Evolutionary conservation across 2,113 vertebrate genomes (phyloP).

Genomic region (Neolamprologus modestus): DNA sequence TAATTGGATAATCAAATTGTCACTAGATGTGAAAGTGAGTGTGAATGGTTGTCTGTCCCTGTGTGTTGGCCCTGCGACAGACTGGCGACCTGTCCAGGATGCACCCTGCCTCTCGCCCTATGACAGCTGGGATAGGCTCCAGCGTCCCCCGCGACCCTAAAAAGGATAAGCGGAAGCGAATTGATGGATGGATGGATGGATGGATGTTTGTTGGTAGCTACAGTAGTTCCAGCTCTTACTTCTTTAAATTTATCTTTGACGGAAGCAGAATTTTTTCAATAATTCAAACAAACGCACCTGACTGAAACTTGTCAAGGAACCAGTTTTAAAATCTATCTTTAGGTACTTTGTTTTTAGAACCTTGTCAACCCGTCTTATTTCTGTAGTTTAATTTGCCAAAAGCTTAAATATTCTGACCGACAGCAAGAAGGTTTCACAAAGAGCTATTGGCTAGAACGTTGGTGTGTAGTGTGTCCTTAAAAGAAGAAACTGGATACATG

Average conservation of each 20-base stretch:
- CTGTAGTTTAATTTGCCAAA: background rate
- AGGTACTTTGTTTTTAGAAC: background rate
- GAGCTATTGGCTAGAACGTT: background rate
- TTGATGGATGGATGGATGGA: too few relatives aligned
- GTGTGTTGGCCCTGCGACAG: too few relatives aligned
- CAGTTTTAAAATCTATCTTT: background rate
- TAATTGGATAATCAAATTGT: too few relatives aligned
- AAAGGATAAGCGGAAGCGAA: too few relatives aligned
- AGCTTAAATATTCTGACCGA: background rate
- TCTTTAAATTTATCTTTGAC: background rate
- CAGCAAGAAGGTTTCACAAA: background rate
- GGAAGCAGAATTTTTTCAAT: background rate
- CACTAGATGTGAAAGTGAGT: too few relatives aligned
- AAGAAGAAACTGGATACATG: background rate
- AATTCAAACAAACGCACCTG: background rate
- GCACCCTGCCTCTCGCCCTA: fast-evolving
- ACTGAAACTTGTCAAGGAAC: background rate
- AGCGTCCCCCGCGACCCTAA: fast-evolving
- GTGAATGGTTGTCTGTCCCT: fast-evolving
- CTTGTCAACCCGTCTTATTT: background rate
- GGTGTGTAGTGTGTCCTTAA: background rate
- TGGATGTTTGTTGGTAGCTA: background rate
- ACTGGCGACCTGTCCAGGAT: too few relatives aligned
- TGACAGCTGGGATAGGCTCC: too few relatives aligned
- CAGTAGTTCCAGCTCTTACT: background rate